These are phyloP conservation scores for Trichomalopsis sarcophagae DNA, from an alignment of 1,140 invertebrate genomes.

Conservation along the genomic window DNA sequence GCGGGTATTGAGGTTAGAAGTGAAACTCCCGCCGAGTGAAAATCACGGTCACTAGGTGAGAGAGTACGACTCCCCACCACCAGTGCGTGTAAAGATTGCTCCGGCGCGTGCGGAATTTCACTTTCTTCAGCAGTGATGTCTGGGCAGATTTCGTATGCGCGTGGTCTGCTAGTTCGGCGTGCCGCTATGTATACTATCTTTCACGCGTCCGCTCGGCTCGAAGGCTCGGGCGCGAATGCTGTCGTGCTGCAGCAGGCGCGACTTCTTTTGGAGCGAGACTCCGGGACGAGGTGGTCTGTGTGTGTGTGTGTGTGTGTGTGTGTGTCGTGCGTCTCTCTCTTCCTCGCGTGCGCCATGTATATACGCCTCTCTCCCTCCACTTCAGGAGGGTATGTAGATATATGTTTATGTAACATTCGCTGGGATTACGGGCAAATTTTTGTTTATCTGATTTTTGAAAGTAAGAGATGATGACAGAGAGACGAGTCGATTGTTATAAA, in stretches of 20 bases:
- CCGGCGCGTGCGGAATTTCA: constrained; percentile 32
- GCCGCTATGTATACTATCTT: neutral
- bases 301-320: too few species aligned
- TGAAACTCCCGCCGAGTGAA: constrained; percentile 68
- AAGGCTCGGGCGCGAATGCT: constrained; percentile 43
- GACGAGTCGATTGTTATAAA: too few species aligned
- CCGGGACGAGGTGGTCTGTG: too few species aligned
- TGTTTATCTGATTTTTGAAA: too few species aligned
- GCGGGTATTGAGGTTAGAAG: constrained; percentile 72
- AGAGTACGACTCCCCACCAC: constrained; percentile 18
- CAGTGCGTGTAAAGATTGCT: neutral
- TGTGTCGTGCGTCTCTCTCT: neutral
- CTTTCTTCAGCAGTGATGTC: constrained; percentile 19
- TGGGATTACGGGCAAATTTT: too few species aligned
- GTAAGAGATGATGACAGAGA: too few species aligned
- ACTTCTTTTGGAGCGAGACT: neutral
- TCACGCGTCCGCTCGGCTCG: neutral
- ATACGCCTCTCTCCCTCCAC: too few species aligned
- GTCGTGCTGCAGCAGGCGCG: neutral
- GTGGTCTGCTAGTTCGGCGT: neutral
- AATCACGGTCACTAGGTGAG: constrained; percentile 68
- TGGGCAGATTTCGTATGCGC: neutral
- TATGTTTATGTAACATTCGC: too few species aligned
- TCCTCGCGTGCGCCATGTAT: neutral
- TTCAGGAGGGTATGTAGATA: too few species aligned